A percentile compares a stretch with the other conserved stretches of the same genome.
phyloP scores from a whole-genome alignment of 2,113 vertebrate species.

The Chionis minor region DNA sequence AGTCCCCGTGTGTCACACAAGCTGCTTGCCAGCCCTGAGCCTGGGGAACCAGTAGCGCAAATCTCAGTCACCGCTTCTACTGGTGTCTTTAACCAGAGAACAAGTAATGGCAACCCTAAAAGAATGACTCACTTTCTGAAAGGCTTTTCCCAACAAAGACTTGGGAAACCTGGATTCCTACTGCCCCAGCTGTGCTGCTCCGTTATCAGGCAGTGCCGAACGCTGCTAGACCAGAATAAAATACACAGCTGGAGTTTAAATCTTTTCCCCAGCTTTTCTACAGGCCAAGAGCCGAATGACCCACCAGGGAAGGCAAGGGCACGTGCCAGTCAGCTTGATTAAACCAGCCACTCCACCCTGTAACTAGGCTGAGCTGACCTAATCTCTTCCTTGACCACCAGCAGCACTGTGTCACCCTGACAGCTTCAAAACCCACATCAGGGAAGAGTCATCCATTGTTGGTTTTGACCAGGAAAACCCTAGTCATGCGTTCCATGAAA shows the following conservation, averaged over 20 bases:
- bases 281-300: neutral
- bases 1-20: neutral
- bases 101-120: neutral
- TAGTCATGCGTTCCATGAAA: neutral
- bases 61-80: neutral
- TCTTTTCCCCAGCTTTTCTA: neutral
- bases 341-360: neutral
- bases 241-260: neutral
- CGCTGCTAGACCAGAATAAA: neutral
- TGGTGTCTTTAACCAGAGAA: neutral
- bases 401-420: neutral
- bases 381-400: neutral
- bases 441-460: accelerated
- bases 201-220: neutral
- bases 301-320: neutral
- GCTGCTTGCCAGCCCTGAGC: neutral
- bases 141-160: neutral
- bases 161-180: neutral
- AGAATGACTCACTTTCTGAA: neutral
- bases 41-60: neutral
- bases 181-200: neutral
- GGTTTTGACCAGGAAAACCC: neutral
- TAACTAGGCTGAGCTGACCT: neutral
- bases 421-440: neutral
- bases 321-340: neutral